Evolutionary conservation across 2,888 invertebrate species (phyloP).

Genomic region (Protophormia terraenovae): DNA sequence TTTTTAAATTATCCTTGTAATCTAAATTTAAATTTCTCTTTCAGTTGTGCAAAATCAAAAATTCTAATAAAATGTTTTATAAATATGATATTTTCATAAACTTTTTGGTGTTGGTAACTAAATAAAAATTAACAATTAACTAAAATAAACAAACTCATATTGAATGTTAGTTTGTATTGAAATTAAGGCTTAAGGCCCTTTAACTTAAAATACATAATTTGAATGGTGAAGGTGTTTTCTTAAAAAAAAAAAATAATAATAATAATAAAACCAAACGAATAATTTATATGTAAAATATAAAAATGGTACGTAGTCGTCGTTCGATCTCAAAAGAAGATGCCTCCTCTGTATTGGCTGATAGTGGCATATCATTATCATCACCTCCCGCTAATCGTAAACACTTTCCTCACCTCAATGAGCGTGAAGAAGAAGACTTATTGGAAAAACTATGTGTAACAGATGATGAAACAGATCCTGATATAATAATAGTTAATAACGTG

Average conservation of each 20-base stretch:
- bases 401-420: slow-evolving; percentile 39
- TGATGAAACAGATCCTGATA: slow-evolving; percentile 58
- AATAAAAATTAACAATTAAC: slow-evolving; percentile 42
- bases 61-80: slow-evolving; percentile 30
- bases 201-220: slow-evolving; percentile 6
- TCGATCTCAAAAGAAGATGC: slow-evolving; percentile 78
- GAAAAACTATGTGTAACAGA: slow-evolving; percentile 59
- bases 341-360: slow-evolving; percentile 76
- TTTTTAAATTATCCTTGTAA: not conserved
- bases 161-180: slow-evolving; percentile 2
- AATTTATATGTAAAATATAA: too few relatives aligned
- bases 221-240: slow-evolving; percentile 56
- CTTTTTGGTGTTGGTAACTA: slow-evolving; percentile 56
- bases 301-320: slow-evolving; percentile 78
- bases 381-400: slow-evolving; percentile 71
- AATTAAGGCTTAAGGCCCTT: slow-evolving; percentile 20
- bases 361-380: slow-evolving; percentile 79
- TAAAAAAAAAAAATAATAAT: not conserved
- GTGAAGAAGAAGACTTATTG: slow-evolving; percentile 67
- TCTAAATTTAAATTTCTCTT: slow-evolving; percentile 43
- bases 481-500: slow-evolving; percentile 34
- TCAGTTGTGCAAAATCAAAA: slow-evolving; percentile 53
- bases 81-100: not conserved
- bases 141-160: slow-evolving; percentile 12
- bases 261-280: too few relatives aligned